These are phyloP conservation scores for Promerops cafer DNA, from an alignment of 2,113 vertebrate genomes.

Conservation along the genomic window DNA sequence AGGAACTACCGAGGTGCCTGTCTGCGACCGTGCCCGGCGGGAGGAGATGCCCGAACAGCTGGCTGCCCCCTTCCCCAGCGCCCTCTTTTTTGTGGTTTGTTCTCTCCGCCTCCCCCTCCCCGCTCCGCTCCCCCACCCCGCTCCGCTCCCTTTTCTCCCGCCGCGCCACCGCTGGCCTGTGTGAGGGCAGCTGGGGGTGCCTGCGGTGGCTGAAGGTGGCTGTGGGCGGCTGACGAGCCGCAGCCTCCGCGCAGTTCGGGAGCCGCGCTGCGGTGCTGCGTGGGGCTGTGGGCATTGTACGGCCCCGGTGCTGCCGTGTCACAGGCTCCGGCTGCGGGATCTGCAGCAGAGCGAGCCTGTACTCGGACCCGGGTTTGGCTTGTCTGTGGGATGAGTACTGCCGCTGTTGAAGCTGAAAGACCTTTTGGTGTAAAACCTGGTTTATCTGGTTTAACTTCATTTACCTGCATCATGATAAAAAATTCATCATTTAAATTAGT, in stretches of 20 bases:
- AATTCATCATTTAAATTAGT: background rate
- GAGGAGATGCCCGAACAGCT: background rate
- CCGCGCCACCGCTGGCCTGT: background rate
- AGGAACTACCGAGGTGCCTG: background rate
- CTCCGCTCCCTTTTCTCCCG: background rate
- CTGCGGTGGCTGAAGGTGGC: background rate
- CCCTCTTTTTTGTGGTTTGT: background rate
- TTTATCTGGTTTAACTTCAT: background rate
- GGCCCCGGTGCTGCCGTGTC: background rate
- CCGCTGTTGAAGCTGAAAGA: background rate
- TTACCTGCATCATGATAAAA: background rate
- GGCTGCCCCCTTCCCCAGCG: background rate
- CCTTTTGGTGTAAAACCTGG: background rate
- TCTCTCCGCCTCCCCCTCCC: no score
- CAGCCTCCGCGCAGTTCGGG: background rate
- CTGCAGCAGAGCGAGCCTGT: background rate
- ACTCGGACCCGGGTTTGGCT: background rate
- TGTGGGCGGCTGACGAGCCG: background rate
- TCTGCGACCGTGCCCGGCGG: background rate
- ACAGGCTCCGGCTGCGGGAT: background rate
- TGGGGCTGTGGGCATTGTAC: background rate
- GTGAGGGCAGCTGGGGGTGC: background rate
- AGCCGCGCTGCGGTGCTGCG: background rate
- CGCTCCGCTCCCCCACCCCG: no score
- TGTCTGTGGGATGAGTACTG: background rate